Conservation (phyloP, 2,888 invertebrate genomes). For the Netelia fuscicornis region DNA sequence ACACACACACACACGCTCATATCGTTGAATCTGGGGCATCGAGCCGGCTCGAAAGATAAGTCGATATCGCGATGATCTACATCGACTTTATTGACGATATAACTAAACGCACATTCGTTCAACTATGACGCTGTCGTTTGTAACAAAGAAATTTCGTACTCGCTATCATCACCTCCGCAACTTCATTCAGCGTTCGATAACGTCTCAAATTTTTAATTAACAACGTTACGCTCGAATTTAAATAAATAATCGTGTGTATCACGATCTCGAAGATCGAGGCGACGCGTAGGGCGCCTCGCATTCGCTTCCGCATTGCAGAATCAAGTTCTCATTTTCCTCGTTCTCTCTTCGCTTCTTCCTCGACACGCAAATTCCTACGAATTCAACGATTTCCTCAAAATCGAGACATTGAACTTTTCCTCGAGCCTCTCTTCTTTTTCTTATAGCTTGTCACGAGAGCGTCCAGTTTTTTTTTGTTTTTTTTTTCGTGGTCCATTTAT, state of each 20-base stretch:
- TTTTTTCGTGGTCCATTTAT: background rate
- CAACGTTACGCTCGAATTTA: background rate
- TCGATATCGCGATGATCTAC: constrained; percentile 62
- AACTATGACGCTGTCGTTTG: constrained; percentile 3
- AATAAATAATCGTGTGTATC: background rate
- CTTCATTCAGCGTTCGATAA: background rate
- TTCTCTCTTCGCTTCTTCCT: background rate
- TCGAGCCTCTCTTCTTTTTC: background rate
- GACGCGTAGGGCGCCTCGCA: background rate
- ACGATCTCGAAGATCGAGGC: background rate
- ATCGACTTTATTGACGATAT: constrained; percentile 38
- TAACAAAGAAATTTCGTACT: background rate
- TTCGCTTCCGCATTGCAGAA: constrained; percentile 45
- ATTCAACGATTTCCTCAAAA: background rate
- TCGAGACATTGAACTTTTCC: constrained; percentile 14
- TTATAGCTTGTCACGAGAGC: too few species aligned
- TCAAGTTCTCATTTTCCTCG: constrained; percentile 16
- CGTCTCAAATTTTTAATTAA: background rate
- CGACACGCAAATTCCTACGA: background rate
- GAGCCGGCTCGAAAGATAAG: constrained; percentile 55
- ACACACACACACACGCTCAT: too few species aligned
- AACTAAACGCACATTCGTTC: background rate
- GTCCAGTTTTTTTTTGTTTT: too few species aligned
- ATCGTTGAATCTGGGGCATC: constrained; percentile 58
- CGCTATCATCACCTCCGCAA: background rate